Conservation (phyloP, 2,888 invertebrate species). For the Orthosia gracilis region DNA sequence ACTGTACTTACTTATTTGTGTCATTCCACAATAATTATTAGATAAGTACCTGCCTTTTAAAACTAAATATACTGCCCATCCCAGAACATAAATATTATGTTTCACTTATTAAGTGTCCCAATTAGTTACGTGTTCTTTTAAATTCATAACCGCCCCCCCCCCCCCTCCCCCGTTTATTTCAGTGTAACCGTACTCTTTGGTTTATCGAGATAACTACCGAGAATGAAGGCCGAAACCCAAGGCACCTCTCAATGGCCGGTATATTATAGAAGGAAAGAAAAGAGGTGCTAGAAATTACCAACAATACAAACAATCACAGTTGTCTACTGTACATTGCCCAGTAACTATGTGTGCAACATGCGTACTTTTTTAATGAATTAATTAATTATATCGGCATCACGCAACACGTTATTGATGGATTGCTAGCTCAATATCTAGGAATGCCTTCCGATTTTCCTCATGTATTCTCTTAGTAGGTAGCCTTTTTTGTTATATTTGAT, state of each 20-base stretch:
- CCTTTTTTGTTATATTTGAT: too few species aligned
- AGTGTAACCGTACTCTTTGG: too few species aligned
- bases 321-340: background rate
- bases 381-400: background rate
- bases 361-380: background rate
- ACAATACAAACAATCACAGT: background rate
- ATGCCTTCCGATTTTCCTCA: background rate
- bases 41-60: too few species aligned
- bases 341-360: background rate
- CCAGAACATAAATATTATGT: too few species aligned
- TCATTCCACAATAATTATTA: too few species aligned
- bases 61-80: too few species aligned
- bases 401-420: slow-evolving; percentile 9
- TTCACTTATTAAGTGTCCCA: too few species aligned
- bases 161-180: too few species aligned
- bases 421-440: background rate
- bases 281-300: background rate
- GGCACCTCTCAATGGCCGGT: background rate
- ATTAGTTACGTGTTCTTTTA: too few species aligned
- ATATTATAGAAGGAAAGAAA: background rate
- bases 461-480: too few species aligned
- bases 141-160: too few species aligned
- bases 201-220: background rate
- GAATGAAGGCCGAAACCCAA: background rate
- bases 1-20: too few species aligned